Evolutionary conservation across 2,888 invertebrate genomes (phyloP), one percentile per base, ranked within the genome.

Genomic region (Idaea straminata): DNA sequence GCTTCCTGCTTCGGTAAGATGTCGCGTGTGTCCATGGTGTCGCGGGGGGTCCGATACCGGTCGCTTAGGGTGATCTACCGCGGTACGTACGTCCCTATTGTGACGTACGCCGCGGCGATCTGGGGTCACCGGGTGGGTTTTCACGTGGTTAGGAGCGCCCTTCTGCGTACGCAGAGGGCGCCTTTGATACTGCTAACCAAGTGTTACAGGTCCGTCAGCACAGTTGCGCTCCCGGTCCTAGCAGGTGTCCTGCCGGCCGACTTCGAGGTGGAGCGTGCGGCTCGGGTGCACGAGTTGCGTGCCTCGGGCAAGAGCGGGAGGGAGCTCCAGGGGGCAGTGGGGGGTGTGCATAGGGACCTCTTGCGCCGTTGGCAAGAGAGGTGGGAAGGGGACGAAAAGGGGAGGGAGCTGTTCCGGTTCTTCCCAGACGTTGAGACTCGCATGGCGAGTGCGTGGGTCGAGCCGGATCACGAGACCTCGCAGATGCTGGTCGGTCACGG

Each of bases 361-460:
- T 34, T 73, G 66, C 57, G 72, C 66, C 63, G 35, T 0, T 75
- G 74, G 75, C 72, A 76, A 64, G 61, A 10, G 0, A 15, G 36
- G 3, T 62, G 64, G 5, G 61, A 10, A 0, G n/a, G 36, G 3
- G 63, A 64, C 4, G 62, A 57, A 1, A 67, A 68, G 25, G 75
- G 77, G 0, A 62, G 74, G 61, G 74, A 79, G 1, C 67, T 77
- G 0, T 59, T 61, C 25, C 35, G 64, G 0, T 78, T 75, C 59
- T 79, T 79, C 64, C 76, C 77, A 57, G 69, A 74, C 16, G 72
- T 79, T 36, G 34, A 25, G 25, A 72, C 5, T 0, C 60, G 77
- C 10, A 65, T 74, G 7, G 25, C 15, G 10, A 35, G 57, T 0
- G 36, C 61, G 6, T 78, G 76, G 74, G 70, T 77, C 0, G 70